Base-by-base conservation (phyloP, 2,888 invertebrate genomes). In the Automeris io region DNA sequence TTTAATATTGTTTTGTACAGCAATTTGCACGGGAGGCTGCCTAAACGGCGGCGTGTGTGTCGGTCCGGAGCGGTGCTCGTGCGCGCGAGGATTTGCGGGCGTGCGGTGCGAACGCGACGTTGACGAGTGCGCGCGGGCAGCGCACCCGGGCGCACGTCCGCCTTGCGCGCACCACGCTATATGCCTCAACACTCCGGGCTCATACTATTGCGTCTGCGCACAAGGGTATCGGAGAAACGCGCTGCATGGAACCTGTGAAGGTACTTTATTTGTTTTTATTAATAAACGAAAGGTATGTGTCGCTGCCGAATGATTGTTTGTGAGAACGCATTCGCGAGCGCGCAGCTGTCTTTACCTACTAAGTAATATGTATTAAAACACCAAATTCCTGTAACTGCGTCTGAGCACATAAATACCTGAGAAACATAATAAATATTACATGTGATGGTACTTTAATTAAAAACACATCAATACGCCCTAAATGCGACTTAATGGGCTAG, bases 121-220 rank as follows among this genome's bases (percentile, higher is more conserved):
- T 61, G 94, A 96, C 86, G 96, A 96, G 83, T 96, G 96, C 42
- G 33, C 52, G 60, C 75, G 93, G 26, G 90, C 64, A 73, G 94
- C 94, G 71, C 94, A 93, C 77, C 85, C 88, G 24, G 87, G 90
- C 49, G 90, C 90, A 46, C 83, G 90, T 38, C 90, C 92, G 60
- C 88, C 91, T 43, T 96, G 96, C 79, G 91, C 92, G 51, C 88
- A 90, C 51, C 90, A 92, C 53, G 93, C 95, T 36, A 87, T 89
- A 38, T 96, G 96, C 80, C 90, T 95, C 75, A 96, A 96, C 81
- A 93, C 93, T 89, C 95, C 95, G 29, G 96, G 96, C 54, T 95
- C 95, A 90, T 95, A 94, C 83, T 93, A 94, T 76, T 96, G 96
- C 79, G 91, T 93, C 56, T 96, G 96, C 76, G 90, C 91, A 51